Conservation (phyloP, 53 echinoderm and acorn worm species). For the Holothuria scabra region DNA sequence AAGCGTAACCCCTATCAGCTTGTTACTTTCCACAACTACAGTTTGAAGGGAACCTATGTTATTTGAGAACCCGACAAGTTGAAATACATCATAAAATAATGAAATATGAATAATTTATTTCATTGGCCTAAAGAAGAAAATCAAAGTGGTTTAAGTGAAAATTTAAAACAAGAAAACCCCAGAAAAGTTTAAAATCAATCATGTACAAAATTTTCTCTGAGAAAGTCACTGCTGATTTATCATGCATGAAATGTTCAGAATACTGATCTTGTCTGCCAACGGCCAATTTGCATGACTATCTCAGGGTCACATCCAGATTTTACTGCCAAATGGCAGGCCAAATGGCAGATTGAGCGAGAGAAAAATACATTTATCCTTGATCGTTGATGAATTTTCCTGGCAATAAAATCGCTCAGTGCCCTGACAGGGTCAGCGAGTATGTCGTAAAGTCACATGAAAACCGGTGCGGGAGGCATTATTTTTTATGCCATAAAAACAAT, state of each 20-base stretch:
- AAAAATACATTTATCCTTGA: not conserved
- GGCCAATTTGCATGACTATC: conserved; percentile 40
- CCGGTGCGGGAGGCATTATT: conserved; percentile 53
- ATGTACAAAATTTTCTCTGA: not conserved
- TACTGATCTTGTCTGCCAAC: conserved; percentile 52
- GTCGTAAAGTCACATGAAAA: conserved; percentile 45
- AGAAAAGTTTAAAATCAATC: not conserved
- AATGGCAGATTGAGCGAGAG: not conserved
- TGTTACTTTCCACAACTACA: too few relatives aligned
- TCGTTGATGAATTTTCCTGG: not conserved
- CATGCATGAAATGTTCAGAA: conserved; percentile 55
- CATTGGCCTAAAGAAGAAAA: too few relatives aligned
- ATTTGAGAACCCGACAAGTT: too few relatives aligned
- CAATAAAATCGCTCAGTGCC: conserved; percentile 38
- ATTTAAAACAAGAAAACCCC: not conserved
- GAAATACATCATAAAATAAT: too few relatives aligned
- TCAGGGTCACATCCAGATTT: conserved; percentile 47
- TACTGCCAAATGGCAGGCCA: not conserved
- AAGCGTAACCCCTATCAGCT: too few relatives aligned
- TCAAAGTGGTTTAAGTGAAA: too few relatives aligned
- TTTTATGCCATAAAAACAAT: conserved; percentile 56
- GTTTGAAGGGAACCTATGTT: too few relatives aligned
- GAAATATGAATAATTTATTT: too few relatives aligned
- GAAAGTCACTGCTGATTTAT: not conserved
- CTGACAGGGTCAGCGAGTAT: conserved; percentile 51